Base-by-base conservation (phyloP, 2,888 invertebrate species). In the Ophion ellenae region DNA sequence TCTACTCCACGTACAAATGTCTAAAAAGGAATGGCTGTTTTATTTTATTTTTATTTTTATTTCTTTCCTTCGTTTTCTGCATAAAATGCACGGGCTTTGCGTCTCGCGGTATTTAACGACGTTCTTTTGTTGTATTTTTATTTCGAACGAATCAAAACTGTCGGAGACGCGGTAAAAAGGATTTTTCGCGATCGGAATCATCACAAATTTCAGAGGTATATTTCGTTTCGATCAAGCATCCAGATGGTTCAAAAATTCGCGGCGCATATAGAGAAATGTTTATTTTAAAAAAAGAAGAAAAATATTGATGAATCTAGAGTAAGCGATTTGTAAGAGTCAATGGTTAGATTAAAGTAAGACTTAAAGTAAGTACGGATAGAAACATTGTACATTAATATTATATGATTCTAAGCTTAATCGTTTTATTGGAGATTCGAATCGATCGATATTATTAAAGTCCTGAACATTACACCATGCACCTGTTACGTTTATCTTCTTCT, bases 301-400 rank as follows among this genome's bases (percentile, higher is more conserved):
- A 69, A 45, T 75, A 73, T 79, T 59, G 81, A 24, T 14, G 59
- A 40, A 75, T 77, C 57, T 74, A 78, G 64, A 59, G 78, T 86
- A 80, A 36, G 66, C 73, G 73, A 80, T 84, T 84, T 84, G 57
- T 81, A 69, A 78, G 77, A 77, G 81, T 85, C 83, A 78, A 83
- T 67, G 53, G 64, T 66, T 83, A 79, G 79, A 69, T 73, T 81
- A 69, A 85, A 61, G 7, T 53, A 53, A 53, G 71, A 32, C 75
- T 76, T 84, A 76, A 82, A 63, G 76, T 77, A 53, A 53, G 63
- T 83, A 80, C 67, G 64, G n/a, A 61, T 79, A 87, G 80, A 83
- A 83, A 86, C 81, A 88, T 87, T 88, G 87, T 88, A 88, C 86
- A 88, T 88, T 87, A 81, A 87, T 83, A 88, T 83, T 87, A 80